phyloP scores from a whole-genome alignment of 2,113 vertebrate species.

The Beaufortia kweichowensis region DNA sequence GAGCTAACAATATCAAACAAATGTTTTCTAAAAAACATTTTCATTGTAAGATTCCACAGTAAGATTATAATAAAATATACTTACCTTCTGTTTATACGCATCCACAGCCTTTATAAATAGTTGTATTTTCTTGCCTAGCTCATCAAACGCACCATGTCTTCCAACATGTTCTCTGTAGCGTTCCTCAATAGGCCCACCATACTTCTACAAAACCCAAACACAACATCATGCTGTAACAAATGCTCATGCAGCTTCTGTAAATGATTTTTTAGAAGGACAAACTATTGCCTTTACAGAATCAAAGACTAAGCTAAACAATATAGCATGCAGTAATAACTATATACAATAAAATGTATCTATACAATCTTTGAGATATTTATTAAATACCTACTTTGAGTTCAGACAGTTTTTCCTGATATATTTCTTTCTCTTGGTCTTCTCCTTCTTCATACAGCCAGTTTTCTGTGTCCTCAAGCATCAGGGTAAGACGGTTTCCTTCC shows the following conservation, averaged over 20 bases:
- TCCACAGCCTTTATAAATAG: constrained; percentile 90
- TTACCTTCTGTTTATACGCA: constrained; percentile 88
- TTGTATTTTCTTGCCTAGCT: constrained; percentile 90
- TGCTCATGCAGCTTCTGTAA: not conserved
- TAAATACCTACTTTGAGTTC: constrained; percentile 82
- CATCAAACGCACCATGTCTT: constrained; percentile 89
- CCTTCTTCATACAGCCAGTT: constrained; percentile 97
- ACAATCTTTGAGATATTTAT: no score
- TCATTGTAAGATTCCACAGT: no score
- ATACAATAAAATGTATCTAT: no score
- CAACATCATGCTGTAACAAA: not conserved
- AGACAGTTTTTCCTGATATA: constrained; percentile 91
- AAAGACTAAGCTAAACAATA: no score
- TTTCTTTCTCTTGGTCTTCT: constrained; percentile 90
- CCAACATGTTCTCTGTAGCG: constrained; percentile 87
- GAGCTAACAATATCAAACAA: no score
- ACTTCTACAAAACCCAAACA: constrained; percentile 73
- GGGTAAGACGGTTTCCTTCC: constrained; percentile 80
- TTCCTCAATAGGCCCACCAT: constrained; percentile 88
- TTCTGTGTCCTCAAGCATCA: constrained; percentile 89
- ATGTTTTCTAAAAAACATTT: no score
- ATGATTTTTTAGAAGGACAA: not conserved
- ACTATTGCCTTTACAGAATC: no score
- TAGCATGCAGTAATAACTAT: no score
- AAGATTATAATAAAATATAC: not conserved